Conservation (phyloP, 2,888 invertebrate genomes). For the Oligia strigilis region DNA sequence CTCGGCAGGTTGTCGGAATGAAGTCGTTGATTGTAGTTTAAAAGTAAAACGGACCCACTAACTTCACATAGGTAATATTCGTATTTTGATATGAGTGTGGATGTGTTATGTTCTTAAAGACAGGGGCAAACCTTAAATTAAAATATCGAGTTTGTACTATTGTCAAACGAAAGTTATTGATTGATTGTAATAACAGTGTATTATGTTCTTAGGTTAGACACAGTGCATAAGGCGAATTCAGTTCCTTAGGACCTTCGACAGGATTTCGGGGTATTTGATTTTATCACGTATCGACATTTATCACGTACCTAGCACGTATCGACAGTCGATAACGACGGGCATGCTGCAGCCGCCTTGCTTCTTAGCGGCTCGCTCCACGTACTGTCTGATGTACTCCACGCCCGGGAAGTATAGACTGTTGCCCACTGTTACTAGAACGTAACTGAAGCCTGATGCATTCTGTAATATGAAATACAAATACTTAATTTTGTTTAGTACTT, state of each 20-base stretch:
- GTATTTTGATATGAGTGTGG: not conserved
- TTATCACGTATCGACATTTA: not conserved
- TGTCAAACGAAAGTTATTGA: too few species aligned
- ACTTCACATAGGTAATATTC: too few species aligned
- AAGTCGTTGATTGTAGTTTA: too few species aligned
- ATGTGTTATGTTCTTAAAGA: not conserved
- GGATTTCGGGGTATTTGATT: not conserved
- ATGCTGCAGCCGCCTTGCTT: slow-evolving; percentile 93
- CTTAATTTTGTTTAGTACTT: not conserved
- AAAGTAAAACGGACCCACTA: too few species aligned
- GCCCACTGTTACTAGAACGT: slow-evolving; percentile 94
- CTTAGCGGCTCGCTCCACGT: slow-evolving; percentile 93
- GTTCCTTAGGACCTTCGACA: not conserved
- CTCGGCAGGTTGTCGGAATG: too few species aligned
- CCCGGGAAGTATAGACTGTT: slow-evolving; percentile 96
- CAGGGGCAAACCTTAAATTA: too few species aligned
- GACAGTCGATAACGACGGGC: slow-evolving; percentile 95
- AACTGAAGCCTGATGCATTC: slow-evolving; percentile 93
- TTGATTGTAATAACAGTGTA: not conserved
- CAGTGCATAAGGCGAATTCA: not conserved
- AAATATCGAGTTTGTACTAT: too few species aligned
- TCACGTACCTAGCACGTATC: slow-evolving; percentile 92
- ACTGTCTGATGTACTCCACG: slow-evolving; percentile 95
- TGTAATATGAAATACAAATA: slow-evolving; percentile 76
- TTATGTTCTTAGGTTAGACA: not conserved